Base-by-base conservation (phyloP, 2,888 invertebrate species). In the Andrena flavipes region DNA sequence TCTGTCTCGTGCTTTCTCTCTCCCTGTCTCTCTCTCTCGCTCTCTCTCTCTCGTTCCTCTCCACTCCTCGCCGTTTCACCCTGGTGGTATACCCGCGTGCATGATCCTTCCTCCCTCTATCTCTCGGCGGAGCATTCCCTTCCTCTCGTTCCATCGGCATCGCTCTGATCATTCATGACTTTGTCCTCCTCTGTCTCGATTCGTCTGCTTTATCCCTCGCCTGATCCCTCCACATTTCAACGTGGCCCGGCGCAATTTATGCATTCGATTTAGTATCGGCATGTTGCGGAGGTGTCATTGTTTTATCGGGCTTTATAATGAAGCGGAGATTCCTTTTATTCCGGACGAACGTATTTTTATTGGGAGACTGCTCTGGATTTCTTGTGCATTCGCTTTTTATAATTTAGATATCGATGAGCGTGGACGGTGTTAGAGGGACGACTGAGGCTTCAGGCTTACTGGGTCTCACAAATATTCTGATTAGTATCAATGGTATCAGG, bases 1-100 rank as follows among this genome's bases (percentile, higher is more conserved):
- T 91, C 92, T 88, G 88, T 89, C 88, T 80, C 76, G 83, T 87
- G 68, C 82, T 77, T 85, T 56, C 87, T 70, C 73, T 64, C 81
- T 71, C 76, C 33, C 67, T 35, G 35, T 42, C 42, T 56, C 87
- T 70, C 73, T 64, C 81, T 83, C 87, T 65, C 82, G 76, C 85
- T 49, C 87, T 70, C 73, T 59, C 81, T 69, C 76, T 42, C 67
- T 42, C 48, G 76, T 75, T 82, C 73, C 83, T 78, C 86, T 67
- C 86, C 76, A 74, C 51, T 75, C 65, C 80, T 80, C 76, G 75
- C 82, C 80, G 68, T 80, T 76, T 83, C 83, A 59, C 71, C 42
- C 79, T 64, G 68, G 49, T 65, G 23, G 54, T 65, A 68, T 42
- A 42, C 42, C 13, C 76, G 74, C 80, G 62, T 76, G 49, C 77